Evolutionary conservation across 2,797 vertebrate genomes (phyloP).

Genomic region (Carduelis carduelis): DNA sequence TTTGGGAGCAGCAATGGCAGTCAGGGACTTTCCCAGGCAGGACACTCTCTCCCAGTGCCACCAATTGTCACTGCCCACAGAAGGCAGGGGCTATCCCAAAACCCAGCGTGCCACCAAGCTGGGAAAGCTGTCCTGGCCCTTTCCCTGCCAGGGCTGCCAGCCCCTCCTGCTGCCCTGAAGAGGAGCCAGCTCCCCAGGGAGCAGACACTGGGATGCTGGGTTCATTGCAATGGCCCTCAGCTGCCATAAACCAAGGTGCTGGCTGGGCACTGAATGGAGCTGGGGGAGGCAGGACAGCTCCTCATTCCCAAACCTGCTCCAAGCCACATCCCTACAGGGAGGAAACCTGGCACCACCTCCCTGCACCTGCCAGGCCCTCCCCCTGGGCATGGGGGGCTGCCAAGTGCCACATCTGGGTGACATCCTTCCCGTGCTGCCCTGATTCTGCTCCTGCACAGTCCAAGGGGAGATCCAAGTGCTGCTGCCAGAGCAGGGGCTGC

Average conservation of each 20-base stretch:
- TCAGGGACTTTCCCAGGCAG: not conserved
- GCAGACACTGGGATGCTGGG: not conserved
- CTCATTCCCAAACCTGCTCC: not conserved
- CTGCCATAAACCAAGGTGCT: constrained; percentile 42
- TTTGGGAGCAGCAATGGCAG: not conserved
- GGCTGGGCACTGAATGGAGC: constrained; percentile 29
- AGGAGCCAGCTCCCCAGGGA: constrained; percentile 35
- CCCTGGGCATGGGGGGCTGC: accelerated
- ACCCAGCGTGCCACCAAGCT: not conserved
- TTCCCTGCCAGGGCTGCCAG: not conserved
- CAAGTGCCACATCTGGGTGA: accelerated
- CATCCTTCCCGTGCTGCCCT: accelerated
- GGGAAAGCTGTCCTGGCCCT: not conserved
- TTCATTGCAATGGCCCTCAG: constrained; percentile 5
- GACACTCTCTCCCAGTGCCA: not conserved
- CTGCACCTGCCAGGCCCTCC: not conserved
- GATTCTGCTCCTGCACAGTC: accelerated
- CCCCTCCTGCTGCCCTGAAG: constrained; percentile 38
- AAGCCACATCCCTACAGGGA: accelerated
- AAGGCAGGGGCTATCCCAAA: not conserved
- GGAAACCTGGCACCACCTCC: not conserved
- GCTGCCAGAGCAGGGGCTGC: not conserved
- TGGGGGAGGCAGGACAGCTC: not conserved
- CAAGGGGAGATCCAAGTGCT: not conserved
- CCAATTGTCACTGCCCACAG: not conserved